These are phyloP conservation scores for Halichondria panicea DNA, from an alignment of 37 sponge, comb jelly and placozoan genomes.

Conservation along the genomic window DNA sequence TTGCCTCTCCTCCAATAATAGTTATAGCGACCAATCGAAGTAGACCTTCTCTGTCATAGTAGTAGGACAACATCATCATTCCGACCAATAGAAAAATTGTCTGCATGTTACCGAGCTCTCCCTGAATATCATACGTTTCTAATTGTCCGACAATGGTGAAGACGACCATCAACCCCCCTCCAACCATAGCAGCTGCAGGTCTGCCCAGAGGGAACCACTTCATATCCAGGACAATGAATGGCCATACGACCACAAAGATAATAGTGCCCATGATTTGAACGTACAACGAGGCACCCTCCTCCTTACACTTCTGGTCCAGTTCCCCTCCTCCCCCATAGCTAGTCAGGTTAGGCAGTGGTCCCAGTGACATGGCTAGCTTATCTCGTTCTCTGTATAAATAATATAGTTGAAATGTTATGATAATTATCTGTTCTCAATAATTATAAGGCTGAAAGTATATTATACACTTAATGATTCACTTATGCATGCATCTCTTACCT, in stretches of 20 bases:
- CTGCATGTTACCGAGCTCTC: slow-evolving; percentile 61
- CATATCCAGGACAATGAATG: slow-evolving; percentile 85
- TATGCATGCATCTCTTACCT: no score
- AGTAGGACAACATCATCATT: slow-evolving; percentile 88
- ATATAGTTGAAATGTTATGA: no score
- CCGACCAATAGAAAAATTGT: slow-evolving; percentile 85
- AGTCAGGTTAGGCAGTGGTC: background rate
- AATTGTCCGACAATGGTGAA: slow-evolving; percentile 56
- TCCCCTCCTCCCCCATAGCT: background rate
- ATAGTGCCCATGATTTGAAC: slow-evolving; percentile 68
- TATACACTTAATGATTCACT: no score
- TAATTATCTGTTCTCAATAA: no score
- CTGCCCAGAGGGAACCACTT: slow-evolving; percentile 83
- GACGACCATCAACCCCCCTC: slow-evolving; percentile 75
- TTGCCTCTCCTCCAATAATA: slow-evolving; percentile 49
- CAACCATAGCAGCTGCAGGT: slow-evolving; percentile 77
- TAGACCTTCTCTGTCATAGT: slow-evolving; percentile 83
- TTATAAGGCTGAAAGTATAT: no score
- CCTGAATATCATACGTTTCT: slow-evolving; percentile 66
- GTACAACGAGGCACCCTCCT: slow-evolving; percentile 35
- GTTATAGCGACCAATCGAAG: slow-evolving; percentile 47
- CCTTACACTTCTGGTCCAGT: background rate
- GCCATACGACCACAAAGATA: slow-evolving; percentile 81
- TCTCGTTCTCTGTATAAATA: no score
- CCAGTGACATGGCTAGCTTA: no score